Evolutionary conservation across 2,888 invertebrate genomes (phyloP), one percentile per base, ranked within the genome.

Genomic region (Xiphydria camelus): DNA sequence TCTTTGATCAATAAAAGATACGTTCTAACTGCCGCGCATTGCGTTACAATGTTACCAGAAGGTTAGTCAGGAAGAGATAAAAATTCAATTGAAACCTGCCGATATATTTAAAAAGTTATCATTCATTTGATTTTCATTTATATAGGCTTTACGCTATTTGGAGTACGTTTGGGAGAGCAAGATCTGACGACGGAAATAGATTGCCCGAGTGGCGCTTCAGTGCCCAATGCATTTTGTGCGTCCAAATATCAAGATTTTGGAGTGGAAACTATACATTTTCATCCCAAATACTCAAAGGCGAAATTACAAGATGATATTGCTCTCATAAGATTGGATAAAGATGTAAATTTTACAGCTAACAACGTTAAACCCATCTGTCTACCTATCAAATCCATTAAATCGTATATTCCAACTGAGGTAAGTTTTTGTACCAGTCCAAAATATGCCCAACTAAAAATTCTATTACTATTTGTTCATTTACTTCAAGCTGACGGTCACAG

Each of bases 401-500:
- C n/a, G n/a, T n/a, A n/a, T n/a, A n/a, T n/a, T n/a, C n/a, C n/a
- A n/a, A n/a, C n/a, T n/a, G n/a, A n/a, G n/a, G n/a, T n/a, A n/a
- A n/a, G n/a, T n/a, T n/a, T n/a, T n/a, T n/a, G n/a, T n/a, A n/a
- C n/a, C n/a, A n/a, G n/a, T n/a, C n/a, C n/a, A n/a, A n/a, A n/a
- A n/a, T n/a, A n/a, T n/a, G n/a, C n/a, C n/a, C n/a, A n/a, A n/a
- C n/a, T n/a, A n/a, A n/a, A n/a, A n/a, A n/a, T n/a, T n/a, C n/a
- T n/a, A n/a, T n/a, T n/a, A n/a, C n/a, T n/a, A n/a, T n/a, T n/a
- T n/a, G n/a, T n/a, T n/a, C n/a, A n/a, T n/a, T n/a, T n/a, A n/a
- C n/a, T n/a, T n/a, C n/a, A 76, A 78, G 57, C 81, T 82, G 54
- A 79, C 82, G 37, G 86, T 87, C 1, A 85, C 88, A 4, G 90